Conservation (phyloP, 1,140 invertebrate genomes). For the fruit fly (Drosophila melanogaster) region Release_6_plus_ISO1_MT NT_037436.4:9289501-9290000, state of each 20-base stretch:
- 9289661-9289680: constrained; percentile 54
- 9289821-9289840: constrained; percentile 5
- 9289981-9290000: not conserved
- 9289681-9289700: constrained; percentile 68
- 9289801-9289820: constrained; percentile 1
- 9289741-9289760: constrained; percentile 49
- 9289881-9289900: constrained; percentile 35
- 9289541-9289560: constrained; percentile 50
- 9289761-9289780: constrained; percentile 4
- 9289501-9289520: constrained; percentile 46
- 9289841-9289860: not conserved
- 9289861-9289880: constrained; percentile 37
- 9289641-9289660: constrained; percentile 12
- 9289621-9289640: constrained; percentile 22
- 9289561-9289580: not conserved
- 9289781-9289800: not conserved
- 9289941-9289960: constrained; percentile 19
- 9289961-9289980: not conserved
- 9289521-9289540: constrained; percentile 54
- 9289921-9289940: constrained; percentile 12
- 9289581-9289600: constrained; percentile 17
- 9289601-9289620: constrained; percentile 71
- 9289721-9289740: constrained; percentile 62
- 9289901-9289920: constrained; percentile 40
- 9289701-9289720: constrained; percentile 73